Evolutionary conservation across 2,113 vertebrate genomes (phyloP).

Genomic region (Calonectris borealis): DNA sequence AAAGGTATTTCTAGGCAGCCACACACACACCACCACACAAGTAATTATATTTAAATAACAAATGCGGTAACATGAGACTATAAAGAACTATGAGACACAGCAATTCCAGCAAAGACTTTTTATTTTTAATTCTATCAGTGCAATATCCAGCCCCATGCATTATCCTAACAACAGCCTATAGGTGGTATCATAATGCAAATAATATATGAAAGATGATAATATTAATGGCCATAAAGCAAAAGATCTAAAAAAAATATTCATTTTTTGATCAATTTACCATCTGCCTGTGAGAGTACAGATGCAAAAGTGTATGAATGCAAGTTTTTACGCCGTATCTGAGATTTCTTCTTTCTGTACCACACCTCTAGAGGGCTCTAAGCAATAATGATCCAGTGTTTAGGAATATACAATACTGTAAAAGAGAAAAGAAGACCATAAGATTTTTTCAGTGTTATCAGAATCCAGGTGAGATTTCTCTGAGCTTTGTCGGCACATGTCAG

Average conservation of each 20-base stretch:
- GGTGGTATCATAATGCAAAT: background rate
- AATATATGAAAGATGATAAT: background rate
- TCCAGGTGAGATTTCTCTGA: background rate
- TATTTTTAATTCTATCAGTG: background rate
- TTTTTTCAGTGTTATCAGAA: background rate
- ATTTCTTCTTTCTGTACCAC: background rate
- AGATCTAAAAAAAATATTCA: background rate
- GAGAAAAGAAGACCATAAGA: background rate
- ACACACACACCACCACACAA: background rate
- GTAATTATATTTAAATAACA: background rate
- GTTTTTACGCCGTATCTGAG: background rate
- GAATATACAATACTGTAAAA: background rate
- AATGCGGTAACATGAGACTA: background rate
- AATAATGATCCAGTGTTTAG: background rate
- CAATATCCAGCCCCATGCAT: background rate
- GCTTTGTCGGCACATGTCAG: background rate
- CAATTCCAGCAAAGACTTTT: background rate
- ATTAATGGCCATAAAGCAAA: background rate
- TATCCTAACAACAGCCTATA: background rate
- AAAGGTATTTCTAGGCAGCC: background rate
- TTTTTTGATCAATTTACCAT: background rate
- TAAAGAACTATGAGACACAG: background rate
- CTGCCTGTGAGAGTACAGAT: background rate
- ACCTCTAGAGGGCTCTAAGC: background rate
- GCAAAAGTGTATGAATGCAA: background rate